Conservation (phyloP, 2,113 vertebrate genomes). For the Myotis lucifugus region DNA sequence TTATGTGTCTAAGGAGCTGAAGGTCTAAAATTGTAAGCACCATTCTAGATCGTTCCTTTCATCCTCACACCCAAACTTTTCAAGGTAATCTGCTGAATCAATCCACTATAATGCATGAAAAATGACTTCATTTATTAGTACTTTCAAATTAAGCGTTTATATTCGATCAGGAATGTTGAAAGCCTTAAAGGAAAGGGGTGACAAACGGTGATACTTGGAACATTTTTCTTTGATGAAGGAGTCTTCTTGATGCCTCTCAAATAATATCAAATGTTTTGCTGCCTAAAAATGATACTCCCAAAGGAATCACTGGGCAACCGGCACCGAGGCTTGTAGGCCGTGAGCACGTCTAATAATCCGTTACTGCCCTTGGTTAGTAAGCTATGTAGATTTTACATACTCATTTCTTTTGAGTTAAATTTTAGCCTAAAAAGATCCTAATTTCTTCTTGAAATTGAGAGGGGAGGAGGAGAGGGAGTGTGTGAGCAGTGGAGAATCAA, state of each 20-base stretch:
- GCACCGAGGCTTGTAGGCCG: background rate
- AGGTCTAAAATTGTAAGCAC: background rate
- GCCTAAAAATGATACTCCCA: background rate
- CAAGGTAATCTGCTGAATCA: slow-evolving; percentile 17
- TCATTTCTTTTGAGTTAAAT: slow-evolving; percentile 31
- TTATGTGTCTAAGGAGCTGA: background rate
- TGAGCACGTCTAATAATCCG: background rate
- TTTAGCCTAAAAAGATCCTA: background rate
- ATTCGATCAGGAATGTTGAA: slow-evolving; percentile 55
- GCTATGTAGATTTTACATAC: background rate
- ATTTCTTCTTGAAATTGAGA: background rate
- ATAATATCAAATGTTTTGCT: background rate
- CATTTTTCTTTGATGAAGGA: background rate
- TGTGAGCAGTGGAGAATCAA: background rate
- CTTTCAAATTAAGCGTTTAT: slow-evolving; percentile 62
- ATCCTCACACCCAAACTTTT: background rate
- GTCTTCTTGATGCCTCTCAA: background rate
- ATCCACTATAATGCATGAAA: background rate
- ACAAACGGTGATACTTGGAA: background rate
- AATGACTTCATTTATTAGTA: slow-evolving; percentile 47
- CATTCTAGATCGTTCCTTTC: background rate
- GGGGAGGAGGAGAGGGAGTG: background rate
- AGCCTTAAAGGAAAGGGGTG: slow-evolving; percentile 54
- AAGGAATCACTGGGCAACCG: background rate
- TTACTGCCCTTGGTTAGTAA: background rate